Percentiles rank a stretch among this genome's conserved stretches.
Evolutionary conservation across 2,797 vertebrate genomes (phyloP).

Genomic region (Gobio occitaniae): DNA sequence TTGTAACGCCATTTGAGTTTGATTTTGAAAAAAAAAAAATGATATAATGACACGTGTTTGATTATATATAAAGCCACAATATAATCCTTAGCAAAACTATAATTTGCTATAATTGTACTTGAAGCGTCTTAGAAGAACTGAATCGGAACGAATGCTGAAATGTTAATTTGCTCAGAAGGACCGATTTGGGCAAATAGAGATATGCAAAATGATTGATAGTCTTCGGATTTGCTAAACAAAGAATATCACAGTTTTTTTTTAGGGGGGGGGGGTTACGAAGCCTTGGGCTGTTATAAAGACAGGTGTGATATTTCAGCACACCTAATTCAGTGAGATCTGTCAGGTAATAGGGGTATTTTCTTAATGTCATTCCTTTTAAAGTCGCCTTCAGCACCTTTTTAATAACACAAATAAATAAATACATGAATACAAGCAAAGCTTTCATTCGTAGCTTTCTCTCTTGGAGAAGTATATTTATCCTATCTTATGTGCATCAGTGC

Average conservation of each 20-base stretch:
- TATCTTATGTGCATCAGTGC: slow-evolving; percentile 1
- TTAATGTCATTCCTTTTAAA: neutral
- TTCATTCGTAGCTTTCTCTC: neutral
- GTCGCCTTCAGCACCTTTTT: neutral
- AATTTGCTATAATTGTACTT: too few relatives aligned
- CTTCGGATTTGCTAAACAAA: neutral
- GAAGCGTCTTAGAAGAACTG: too few relatives aligned
- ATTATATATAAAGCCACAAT: too few relatives aligned
- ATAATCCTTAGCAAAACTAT: too few relatives aligned
- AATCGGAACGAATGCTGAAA: too few relatives aligned
- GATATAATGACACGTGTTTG: too few relatives aligned
- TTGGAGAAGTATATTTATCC: slow-evolving; percentile 13
- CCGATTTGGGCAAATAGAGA: too few relatives aligned
- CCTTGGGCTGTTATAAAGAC: neutral
- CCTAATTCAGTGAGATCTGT: neutral
- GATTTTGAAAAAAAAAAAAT: too few relatives aligned
- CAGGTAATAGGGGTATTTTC: neutral
- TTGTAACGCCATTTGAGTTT: too few relatives aligned
- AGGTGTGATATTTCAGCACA: neutral
- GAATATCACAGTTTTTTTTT: neutral
- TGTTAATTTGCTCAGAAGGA: too few relatives aligned
- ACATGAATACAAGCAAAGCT: neutral
- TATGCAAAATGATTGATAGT: neutral
- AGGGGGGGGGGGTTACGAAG: neutral
- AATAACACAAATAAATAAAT: neutral